These are phyloP conservation scores for Callitettix versicolor DNA, from an alignment of 1,140 invertebrate species.

Conservation along the genomic window DNA sequence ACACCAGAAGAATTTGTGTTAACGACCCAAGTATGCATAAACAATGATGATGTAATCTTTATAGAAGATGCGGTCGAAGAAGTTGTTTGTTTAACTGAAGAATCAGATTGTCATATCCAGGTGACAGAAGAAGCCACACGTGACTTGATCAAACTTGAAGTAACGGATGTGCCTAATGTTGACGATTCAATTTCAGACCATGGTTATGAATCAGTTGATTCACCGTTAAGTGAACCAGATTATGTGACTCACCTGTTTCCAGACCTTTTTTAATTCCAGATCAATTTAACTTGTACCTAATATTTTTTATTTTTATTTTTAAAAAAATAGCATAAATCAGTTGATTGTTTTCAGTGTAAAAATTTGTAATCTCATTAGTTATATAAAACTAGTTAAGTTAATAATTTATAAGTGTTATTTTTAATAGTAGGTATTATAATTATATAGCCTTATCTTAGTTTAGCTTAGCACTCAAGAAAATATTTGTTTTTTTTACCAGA, in stretches of 20 bases:
- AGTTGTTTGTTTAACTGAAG: background rate
- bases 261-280: constrained; percentile 16
- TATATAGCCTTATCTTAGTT: too few relatives aligned
- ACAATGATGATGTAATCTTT: constrained; percentile 9
- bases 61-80: constrained; percentile 17
- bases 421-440: too few relatives aligned
- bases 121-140: background rate
- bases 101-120: background rate
- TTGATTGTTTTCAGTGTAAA: too few relatives aligned
- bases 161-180: background rate
- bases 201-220: constrained; percentile 24
- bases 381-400: too few relatives aligned
- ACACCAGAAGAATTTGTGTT: background rate
- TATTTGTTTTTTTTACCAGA: too few relatives aligned
- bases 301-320: background rate
- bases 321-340: too few relatives aligned
- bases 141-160: background rate
- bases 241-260: constrained; percentile 17
- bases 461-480: too few relatives aligned
- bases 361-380: too few relatives aligned
- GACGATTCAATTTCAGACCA: constrained; percentile 18
- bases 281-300: background rate
- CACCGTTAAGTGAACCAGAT: constrained; percentile 17
- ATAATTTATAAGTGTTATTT: too few relatives aligned
- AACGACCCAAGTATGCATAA: background rate